Conservation (phyloP, 2,797 vertebrate genomes). For the Apodemus agrarius region DNA sequence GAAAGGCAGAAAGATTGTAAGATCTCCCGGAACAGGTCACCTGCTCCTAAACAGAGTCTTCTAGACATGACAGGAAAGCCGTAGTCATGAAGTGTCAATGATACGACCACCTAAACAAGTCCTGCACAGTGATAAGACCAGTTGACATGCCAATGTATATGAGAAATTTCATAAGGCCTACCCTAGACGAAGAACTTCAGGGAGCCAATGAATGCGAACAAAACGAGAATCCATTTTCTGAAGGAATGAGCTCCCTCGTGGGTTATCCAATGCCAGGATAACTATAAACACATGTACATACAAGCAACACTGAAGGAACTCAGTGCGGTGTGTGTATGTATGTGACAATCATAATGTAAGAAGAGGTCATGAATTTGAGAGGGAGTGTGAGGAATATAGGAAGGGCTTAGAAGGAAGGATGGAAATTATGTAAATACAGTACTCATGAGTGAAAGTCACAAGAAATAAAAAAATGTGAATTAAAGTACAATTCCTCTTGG, state of each 20-base stretch:
- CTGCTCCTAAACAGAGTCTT: neutral
- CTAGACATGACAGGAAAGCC: neutral
- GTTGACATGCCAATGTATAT: neutral
- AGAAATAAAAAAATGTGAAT: neutral
- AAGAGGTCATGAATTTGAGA: neutral
- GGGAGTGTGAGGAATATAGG: too few species aligned
- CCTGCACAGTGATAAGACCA: neutral
- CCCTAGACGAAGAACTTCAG: neutral
- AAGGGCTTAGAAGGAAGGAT: neutral
- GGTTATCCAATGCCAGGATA: neutral
- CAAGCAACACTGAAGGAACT: neutral
- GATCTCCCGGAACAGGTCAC: neutral
- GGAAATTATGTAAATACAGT: neutral
- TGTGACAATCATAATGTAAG: too few species aligned
- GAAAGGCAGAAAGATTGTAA: neutral
- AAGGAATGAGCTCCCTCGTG: neutral
- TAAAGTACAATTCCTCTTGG: neutral
- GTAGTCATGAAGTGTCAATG: too few species aligned
- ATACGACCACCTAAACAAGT: neutral
- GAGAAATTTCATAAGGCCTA: neutral
- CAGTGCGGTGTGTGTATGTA: neutral
- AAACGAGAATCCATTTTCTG: neutral
- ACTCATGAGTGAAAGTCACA: neutral
- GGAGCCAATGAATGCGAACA: neutral
- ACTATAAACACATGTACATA: neutral